Percentiles rank a stretch among this genome's conserved stretches.
These are phyloP conservation scores for Drosophila insularis DNA, from an alignment of 1,140 invertebrate species.

Conservation along the genomic window DNA sequence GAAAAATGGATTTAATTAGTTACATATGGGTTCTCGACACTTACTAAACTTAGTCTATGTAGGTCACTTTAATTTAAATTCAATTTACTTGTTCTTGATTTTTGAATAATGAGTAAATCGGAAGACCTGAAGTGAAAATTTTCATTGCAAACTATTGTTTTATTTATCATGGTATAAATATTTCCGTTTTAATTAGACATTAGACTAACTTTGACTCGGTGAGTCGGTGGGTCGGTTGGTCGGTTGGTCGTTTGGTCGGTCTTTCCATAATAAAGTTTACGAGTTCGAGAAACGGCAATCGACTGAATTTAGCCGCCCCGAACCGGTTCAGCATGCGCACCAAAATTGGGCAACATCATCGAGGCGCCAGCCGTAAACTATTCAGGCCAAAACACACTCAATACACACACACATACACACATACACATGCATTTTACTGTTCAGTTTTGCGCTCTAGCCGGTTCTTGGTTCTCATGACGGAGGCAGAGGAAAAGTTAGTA, in stretches of 20 bases:
- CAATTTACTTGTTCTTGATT: too few relatives aligned
- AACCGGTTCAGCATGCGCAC: constrained; percentile 62
- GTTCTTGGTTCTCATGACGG: constrained; percentile 69
- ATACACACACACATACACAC: background rate
- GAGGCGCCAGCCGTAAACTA: constrained; percentile 72
- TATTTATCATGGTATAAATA: constrained; percentile 41
- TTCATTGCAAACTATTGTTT: background rate
- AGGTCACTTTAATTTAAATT: too few relatives aligned
- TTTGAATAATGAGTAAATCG: background rate
- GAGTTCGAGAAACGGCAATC: constrained; percentile 27
- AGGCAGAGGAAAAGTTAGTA: constrained; percentile 64
- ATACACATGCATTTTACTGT: background rate
- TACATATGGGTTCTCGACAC: too few relatives aligned
- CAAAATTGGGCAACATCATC: constrained; percentile 65
- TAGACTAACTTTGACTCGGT: constrained; percentile 27
- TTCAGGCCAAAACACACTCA: constrained; percentile 65
- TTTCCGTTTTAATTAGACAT: constrained; percentile 76
- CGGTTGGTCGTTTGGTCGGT: background rate
- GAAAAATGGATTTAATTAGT: too few relatives aligned
- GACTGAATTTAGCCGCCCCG: constrained; percentile 14
- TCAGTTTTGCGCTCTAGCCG: constrained; percentile 46
- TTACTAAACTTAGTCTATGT: too few relatives aligned
- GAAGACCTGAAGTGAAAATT: background rate
- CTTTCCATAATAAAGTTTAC: constrained; percentile 40
- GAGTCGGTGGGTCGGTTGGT: background rate